Percentiles rank a stretch among this genome's conserved stretches.
phyloP scores from a whole-genome alignment of 2,888 invertebrate genomes.

The Synanthedon andrenaeformis region DNA sequence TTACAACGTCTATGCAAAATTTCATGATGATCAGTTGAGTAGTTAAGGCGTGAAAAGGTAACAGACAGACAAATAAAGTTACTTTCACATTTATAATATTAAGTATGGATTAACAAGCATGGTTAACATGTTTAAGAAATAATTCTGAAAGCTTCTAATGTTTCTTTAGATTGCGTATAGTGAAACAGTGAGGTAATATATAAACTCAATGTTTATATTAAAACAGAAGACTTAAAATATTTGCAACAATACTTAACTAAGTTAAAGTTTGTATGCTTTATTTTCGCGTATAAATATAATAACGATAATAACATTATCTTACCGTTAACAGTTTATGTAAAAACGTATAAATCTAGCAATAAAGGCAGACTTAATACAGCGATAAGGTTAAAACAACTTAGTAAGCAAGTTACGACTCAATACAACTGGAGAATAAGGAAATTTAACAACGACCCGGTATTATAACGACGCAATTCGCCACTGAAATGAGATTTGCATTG shows the following conservation, averaged over 20 bases:
- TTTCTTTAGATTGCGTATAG: no score
- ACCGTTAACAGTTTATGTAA: background rate
- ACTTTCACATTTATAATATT: no score
- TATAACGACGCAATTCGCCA: conserved; percentile 16
- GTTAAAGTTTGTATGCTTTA: background rate
- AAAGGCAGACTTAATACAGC: background rate
- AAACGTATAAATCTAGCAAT: background rate
- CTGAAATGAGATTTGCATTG: conserved; percentile 22
- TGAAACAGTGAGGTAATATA: no score
- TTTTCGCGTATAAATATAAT: background rate
- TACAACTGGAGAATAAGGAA: conserved; percentile 2
- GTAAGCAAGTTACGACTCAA: conserved; percentile 3
- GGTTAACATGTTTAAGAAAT: no score
- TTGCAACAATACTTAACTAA: background rate
- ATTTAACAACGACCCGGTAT: conserved; percentile 4
- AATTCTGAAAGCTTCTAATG: no score
- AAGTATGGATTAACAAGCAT: no score
- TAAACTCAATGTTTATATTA: background rate
- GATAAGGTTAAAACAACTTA: background rate
- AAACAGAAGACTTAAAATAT: background rate
- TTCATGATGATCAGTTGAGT: no score
- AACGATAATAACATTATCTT: background rate
- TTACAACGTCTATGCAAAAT: no score
- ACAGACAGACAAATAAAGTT: no score
- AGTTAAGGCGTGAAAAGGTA: no score